phyloP scores from a whole-genome alignment of 2,797 vertebrate species.

The Xiphophorus birchmanni region DNA sequence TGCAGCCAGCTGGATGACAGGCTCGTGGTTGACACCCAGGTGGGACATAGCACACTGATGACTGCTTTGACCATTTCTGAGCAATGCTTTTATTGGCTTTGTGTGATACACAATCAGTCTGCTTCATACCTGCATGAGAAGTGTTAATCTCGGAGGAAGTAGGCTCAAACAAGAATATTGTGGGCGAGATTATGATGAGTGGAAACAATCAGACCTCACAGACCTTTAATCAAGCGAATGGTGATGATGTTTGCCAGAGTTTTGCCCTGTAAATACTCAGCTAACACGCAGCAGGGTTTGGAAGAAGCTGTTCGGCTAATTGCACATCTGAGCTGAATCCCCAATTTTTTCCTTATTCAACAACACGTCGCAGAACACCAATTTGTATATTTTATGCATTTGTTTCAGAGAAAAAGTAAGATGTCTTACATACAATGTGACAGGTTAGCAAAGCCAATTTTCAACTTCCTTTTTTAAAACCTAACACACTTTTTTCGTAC shows the following conservation, averaged over 20 bases:
- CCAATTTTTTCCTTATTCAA: background rate
- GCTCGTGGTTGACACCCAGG: conserved; percentile 61
- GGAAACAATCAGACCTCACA: background rate
- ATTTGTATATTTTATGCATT: background rate
- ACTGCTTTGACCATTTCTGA: conserved; percentile 42
- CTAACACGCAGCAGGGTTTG: conserved; percentile 3
- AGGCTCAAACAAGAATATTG: conserved; percentile 6
- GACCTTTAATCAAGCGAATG: conserved; percentile 4
- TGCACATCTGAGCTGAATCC: conserved; percentile 6
- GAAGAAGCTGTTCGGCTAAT: conserved; percentile 17
- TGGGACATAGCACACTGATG: conserved; percentile 66
- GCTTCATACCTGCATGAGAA: conserved; percentile 57
- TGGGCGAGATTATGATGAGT: background rate
- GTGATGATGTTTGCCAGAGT: conserved; percentile 1
- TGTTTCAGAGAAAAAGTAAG: background rate
- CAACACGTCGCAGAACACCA: background rate
- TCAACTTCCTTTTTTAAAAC: background rate
- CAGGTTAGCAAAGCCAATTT: background rate
- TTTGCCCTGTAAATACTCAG: background rate
- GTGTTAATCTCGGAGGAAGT: background rate
- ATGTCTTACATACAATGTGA: background rate
- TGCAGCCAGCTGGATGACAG: conserved; percentile 14
- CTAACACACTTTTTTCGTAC: background rate
- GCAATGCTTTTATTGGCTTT: conserved; percentile 8
- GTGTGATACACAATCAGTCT: conserved; percentile 26